Base-by-base conservation (phyloP, 2,888 invertebrate species). In the Odontocolon sp. region DNA sequence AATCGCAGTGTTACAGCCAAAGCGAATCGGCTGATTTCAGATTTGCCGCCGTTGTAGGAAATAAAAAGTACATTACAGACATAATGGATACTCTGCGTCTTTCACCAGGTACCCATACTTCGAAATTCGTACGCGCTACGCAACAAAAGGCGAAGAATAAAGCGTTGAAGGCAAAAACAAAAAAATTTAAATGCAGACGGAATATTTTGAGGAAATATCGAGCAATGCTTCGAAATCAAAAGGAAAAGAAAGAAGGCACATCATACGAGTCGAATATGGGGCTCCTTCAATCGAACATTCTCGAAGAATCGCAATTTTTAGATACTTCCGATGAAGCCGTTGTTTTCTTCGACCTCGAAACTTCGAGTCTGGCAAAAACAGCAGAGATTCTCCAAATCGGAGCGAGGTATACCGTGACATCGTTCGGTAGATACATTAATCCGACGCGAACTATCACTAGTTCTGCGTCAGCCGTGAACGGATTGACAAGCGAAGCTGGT, bases 321-420 rank as follows among this genome's bases (percentile, higher is more conserved):
- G 59, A 76, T 11, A 66, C 70, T 52, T 75, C 75, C 64, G n/a
- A n/a, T n/a, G n/a, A n/a, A n/a, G n/a, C n/a, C n/a, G n/a, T n/a
- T n/a, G n/a, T n/a, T n/a, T n/a, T n/a, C n/a, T n/a, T n/a, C n/a
- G n/a, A n/a, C n/a, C n/a, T n/a, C n/a, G n/a, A n/a, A n/a, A n/a
- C n/a, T n/a, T n/a, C n/a, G n/a, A n/a, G n/a, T n/a, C n/a, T n/a
- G n/a, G n/a, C n/a, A n/a, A n/a, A n/a, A 38, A 56, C 70, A 38
- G 68, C 72, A 11, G 78, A 78, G 61, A 76, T 80, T 21, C 33
- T 78, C 2, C 80, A 80, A 69, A 80, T 80, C 54, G 78, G 76
- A 23, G 78, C 76, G 6, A 42, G 52, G 52, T 78, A 50, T 31
- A 40, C 57, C 23, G 56, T 28, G 11, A 18, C 40, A n/a, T 36